Conservation (phyloP, 2,888 invertebrate species). For the Chrysolina haemoptera region DNA sequence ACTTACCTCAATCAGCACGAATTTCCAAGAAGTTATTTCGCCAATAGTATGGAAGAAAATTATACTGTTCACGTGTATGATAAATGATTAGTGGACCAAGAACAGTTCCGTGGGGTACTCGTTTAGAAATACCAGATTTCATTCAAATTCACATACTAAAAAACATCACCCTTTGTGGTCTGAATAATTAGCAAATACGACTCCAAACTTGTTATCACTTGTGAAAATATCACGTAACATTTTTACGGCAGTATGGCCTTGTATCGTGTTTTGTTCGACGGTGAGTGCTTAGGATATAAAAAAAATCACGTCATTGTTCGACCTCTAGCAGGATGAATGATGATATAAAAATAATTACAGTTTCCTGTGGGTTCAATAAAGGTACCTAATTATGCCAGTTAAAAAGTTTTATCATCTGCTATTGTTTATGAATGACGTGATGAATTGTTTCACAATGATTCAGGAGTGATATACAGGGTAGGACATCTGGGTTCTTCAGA, state of each 20-base stretch:
- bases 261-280: background rate
- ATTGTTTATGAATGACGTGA: conserved; percentile 36
- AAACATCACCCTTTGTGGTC: no score
- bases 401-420: conserved; percentile 44
- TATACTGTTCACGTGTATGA: no score
- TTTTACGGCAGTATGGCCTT: background rate
- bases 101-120: no score
- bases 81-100: no score
- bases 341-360: conserved; percentile 49
- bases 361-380: conserved; percentile 49
- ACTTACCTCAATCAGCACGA: no score
- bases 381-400: conserved; percentile 42
- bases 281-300: background rate
- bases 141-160: no score
- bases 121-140: no score
- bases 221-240: background rate
- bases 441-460: conserved; percentile 20
- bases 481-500: background rate
- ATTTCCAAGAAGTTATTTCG: no score
- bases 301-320: conserved; percentile 43
- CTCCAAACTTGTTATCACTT: background rate
- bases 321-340: conserved; percentile 49
- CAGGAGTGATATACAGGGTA: background rate
- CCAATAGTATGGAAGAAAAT: no score
- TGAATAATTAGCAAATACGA: no score